phyloP scores from a whole-genome alignment of 2,888 invertebrate genomes.

The Catocala sponsa region DNA sequence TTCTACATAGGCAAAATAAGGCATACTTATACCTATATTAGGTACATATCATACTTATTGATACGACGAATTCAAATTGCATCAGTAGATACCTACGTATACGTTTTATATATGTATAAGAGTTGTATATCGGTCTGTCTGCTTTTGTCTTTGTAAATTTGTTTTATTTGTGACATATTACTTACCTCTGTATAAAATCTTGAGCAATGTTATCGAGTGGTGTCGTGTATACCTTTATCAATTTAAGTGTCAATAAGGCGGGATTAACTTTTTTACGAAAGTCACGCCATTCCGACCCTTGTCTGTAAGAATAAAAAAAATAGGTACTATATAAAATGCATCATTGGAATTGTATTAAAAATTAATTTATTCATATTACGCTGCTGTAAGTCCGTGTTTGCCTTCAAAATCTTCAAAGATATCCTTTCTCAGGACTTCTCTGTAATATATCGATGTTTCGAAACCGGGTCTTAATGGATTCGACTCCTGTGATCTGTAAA shows the following conservation, averaged over 20 bases:
- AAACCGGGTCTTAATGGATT: conserved; percentile 78
- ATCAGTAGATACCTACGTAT: no score
- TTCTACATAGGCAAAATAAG: no score
- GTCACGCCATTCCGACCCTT: conserved; percentile 90
- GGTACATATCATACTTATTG: no score
- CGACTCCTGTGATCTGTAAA: conserved; percentile 76
- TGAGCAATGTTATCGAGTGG: conserved; percentile 83
- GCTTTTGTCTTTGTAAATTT: no score
- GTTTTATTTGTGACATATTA: no score
- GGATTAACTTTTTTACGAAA: conserved; percentile 91
- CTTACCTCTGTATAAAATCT: conserved; percentile 71
- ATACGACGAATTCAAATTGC: no score
- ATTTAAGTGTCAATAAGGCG: conserved; percentile 89
- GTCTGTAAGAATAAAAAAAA: conserved; percentile 60
- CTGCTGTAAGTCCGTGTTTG: conserved; percentile 72
- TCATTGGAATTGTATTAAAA: no score
- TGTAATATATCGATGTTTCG: conserved; percentile 72
- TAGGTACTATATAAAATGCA: no score
- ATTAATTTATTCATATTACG: conserved; percentile 60
- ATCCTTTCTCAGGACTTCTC: conserved; percentile 67
- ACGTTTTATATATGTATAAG: no score
- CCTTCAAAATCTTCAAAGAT: conserved; percentile 60
- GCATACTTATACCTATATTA: no score
- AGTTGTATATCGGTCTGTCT: no score
- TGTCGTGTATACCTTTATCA: conserved; percentile 83